Percentiles rank a stretch among this genome's conserved stretches.
phyloP scores from a whole-genome alignment of 1,140 invertebrate species.

The Acromyrmex charruanus region DNA sequence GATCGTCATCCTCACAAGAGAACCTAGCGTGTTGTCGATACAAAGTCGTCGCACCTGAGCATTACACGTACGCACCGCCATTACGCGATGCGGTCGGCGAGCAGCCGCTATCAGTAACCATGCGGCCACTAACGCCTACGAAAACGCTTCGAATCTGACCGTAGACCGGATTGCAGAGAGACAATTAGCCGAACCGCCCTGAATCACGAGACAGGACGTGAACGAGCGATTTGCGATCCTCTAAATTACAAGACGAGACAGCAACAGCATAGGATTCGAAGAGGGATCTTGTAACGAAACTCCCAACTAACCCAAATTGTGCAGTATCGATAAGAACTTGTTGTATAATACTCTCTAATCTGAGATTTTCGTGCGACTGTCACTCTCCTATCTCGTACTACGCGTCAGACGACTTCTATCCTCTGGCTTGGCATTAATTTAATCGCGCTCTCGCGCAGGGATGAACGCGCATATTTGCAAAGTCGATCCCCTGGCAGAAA shows the following conservation, averaged over 20 bases:
- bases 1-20: neutral
- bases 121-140: slow-evolving; percentile 55
- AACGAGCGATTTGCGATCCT: slow-evolving; percentile 48
- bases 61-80: slow-evolving; percentile 46
- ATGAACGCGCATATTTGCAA: slow-evolving; percentile 39
- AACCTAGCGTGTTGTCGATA: neutral
- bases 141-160: slow-evolving; percentile 59
- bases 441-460: slow-evolving; percentile 33
- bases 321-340: slow-evolving; percentile 48
- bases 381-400: slow-evolving; percentile 21
- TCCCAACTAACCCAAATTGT: slow-evolving; percentile 32
- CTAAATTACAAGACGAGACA: slow-evolving; percentile 41
- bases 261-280: neutral
- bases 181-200: slow-evolving; percentile 49
- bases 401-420: slow-evolving; percentile 33
- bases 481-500: slow-evolving; percentile 29
- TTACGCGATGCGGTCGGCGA: slow-evolving; percentile 34
- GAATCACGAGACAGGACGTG: slow-evolving; percentile 41
- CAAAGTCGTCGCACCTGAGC: slow-evolving; percentile 51
- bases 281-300: slow-evolving; percentile 34
- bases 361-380: slow-evolving; percentile 23
- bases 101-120: slow-evolving; percentile 47
- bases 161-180: slow-evolving; percentile 49
- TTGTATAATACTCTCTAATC: slow-evolving; percentile 37
- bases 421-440: slow-evolving; percentile 50